Percentiles rank a stretch among this genome's conserved stretches.
Conservation (phyloP, 1,140 invertebrate genomes). For the Globodera rostochiensis region DNA sequence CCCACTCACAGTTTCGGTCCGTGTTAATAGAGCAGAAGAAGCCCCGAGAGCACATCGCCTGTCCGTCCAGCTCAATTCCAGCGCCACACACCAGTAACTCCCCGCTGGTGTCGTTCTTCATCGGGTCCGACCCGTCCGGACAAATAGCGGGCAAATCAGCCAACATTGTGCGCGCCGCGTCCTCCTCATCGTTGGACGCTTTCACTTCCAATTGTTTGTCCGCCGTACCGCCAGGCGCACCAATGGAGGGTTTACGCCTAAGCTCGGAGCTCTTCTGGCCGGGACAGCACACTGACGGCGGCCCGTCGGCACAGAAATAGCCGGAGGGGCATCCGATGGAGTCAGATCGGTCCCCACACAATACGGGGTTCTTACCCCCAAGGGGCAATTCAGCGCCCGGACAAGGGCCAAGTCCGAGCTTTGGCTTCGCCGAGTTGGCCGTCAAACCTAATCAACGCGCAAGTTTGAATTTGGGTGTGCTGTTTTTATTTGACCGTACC, state of each 20-base stretch:
- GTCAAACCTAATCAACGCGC: conserved; percentile 25
- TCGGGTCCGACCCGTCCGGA: conserved; percentile 62
- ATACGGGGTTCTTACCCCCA: conserved; percentile 58
- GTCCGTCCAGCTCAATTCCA: conserved; percentile 59
- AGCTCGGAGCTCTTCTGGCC: conserved; percentile 34
- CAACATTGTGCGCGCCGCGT: conserved; percentile 2
- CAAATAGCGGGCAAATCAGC: conserved; percentile 44
- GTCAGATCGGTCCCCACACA: conserved; percentile 63
- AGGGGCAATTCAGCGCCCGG: conserved; percentile 55
- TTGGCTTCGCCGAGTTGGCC: conserved; percentile 42
- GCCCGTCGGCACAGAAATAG: conserved; percentile 58
- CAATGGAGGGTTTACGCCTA: conserved; percentile 51
- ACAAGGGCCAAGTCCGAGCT: conserved; percentile 50
- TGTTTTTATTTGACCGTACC: conserved; percentile 20
- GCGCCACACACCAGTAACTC: conserved; percentile 52
- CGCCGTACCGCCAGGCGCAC: conserved; percentile 29
- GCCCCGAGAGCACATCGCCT: conserved; percentile 57
- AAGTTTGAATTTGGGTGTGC: background rate
- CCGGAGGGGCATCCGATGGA: conserved; percentile 63
- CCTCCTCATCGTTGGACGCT: conserved; percentile 22
- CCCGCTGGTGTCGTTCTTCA: conserved; percentile 44
- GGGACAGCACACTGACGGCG: conserved; percentile 64
- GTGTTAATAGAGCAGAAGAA: conserved; percentile 63
- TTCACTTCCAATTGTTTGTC: conserved; percentile 38
- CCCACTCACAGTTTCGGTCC: conserved; percentile 37